Evolutionary conservation across 2,888 invertebrate species (phyloP).

Genomic region (Onthophagus sagittarius): DNA sequence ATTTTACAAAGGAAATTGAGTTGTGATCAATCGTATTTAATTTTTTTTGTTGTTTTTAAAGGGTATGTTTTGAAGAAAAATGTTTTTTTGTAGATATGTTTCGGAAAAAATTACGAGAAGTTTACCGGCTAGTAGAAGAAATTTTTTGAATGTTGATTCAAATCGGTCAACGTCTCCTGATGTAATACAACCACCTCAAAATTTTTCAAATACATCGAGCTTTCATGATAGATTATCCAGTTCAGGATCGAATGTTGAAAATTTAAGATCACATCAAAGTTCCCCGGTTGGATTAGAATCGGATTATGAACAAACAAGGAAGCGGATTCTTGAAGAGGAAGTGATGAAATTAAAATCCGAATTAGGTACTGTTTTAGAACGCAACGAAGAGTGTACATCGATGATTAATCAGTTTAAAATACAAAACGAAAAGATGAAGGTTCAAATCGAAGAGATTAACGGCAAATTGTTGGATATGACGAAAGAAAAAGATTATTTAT

Average conservation of each 20-base stretch:
- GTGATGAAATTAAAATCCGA: constrained; percentile 19
- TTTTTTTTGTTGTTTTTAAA: neutral
- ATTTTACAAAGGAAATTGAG: neutral
- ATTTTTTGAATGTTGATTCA: neutral
- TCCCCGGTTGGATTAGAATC: neutral
- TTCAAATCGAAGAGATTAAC: constrained; percentile 5
- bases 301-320: constrained; percentile 19
- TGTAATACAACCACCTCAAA: neutral
- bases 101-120: neutral
- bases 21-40: neutral
- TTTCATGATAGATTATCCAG: no score
- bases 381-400: constrained; percentile 18
- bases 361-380: constrained; percentile 22
- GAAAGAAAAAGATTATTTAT: constrained; percentile 25
- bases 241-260: constrained; percentile 3
- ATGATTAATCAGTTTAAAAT: constrained; percentile 26
- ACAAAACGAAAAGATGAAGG: constrained; percentile 24
- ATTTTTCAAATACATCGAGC: neutral
- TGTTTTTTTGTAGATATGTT: neutral
- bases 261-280: constrained; percentile 6
- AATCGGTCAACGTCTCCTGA: neutral
- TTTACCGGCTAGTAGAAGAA: neutral
- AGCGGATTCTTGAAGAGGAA: constrained; percentile 20
- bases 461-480: constrained; percentile 19
- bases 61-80: neutral